phyloP scores from a whole-genome alignment of 2,113 vertebrate species.

The Sorex fumeus region DNA sequence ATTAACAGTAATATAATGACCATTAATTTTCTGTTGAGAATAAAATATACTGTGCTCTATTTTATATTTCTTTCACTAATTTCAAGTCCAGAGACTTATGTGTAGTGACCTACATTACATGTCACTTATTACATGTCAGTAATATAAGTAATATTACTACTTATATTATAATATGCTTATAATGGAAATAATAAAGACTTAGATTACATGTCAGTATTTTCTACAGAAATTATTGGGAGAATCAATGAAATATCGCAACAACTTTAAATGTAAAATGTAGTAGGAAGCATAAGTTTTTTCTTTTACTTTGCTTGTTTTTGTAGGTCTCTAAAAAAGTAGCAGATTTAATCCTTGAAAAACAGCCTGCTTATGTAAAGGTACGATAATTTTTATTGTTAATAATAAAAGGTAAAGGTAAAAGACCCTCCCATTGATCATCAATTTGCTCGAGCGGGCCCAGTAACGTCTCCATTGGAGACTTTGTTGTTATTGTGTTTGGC shows the following conservation, averaged over 20 bases:
- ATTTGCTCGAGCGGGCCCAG: too few species aligned
- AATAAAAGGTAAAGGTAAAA: too few species aligned
- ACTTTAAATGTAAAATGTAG: conserved; percentile 48
- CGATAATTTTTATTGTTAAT: conserved; percentile 70
- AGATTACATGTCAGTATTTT: neutral
- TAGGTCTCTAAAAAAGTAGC: conserved; percentile 99
- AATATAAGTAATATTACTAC: too few species aligned
- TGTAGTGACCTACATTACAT: too few species aligned
- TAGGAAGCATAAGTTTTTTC: conserved; percentile 23
- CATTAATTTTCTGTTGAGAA: conserved; percentile 13
- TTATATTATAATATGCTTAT: too few species aligned
- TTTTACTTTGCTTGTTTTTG: conserved; percentile 75
- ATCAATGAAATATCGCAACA: conserved; percentile 13
- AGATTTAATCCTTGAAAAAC: conserved; percentile 99
- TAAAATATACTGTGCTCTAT: neutral
- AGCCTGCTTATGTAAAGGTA: conserved; percentile 99
- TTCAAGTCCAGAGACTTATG: neutral
- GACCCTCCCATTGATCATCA: too few species aligned
- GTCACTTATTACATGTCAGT: too few species aligned
- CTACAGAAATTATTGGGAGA: conserved; percentile 1
- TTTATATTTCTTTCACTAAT: conserved; percentile 14
- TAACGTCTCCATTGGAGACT: too few species aligned
- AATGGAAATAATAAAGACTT: too few species aligned
- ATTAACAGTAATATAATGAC: too few species aligned
- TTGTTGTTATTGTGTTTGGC: too few species aligned